Evolutionary conservation across 2,888 invertebrate genomes (phyloP).

Genomic region (Drosophila peninsularis): DNA sequence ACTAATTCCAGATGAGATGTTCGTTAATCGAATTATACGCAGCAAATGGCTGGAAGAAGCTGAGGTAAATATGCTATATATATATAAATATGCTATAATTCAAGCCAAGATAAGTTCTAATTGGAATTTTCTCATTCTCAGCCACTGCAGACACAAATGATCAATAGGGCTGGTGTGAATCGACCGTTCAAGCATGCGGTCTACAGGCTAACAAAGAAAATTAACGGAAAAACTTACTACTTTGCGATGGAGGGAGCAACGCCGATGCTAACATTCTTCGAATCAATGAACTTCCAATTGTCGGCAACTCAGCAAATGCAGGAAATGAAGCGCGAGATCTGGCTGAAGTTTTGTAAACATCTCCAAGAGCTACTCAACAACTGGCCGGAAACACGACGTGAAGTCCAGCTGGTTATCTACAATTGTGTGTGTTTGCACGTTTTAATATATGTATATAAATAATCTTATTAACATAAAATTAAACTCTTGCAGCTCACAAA

Average conservation of each 20-base stretch:
- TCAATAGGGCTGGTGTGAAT: constrained; percentile 79
- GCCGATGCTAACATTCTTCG: constrained; percentile 81
- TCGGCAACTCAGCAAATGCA: constrained; percentile 77
- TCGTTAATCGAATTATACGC: constrained; percentile 64
- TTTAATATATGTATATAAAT: neutral
- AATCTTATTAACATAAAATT: neutral
- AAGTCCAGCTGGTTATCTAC: constrained; percentile 76
- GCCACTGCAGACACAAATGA: constrained; percentile 66
- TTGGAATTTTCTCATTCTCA: constrained; percentile 23
- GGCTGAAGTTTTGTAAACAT: constrained; percentile 77
- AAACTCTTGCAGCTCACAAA: constrained; percentile 57
- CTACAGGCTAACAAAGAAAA: constrained; percentile 65
- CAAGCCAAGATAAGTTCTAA: no score
- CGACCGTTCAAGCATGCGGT: constrained; percentile 80
- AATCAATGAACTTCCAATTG: constrained; percentile 63
- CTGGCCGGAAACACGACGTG: constrained; percentile 75
- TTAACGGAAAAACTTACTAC: constrained; percentile 74
- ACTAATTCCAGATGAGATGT: constrained; percentile 79
- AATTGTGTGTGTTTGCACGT: constrained; percentile 62
- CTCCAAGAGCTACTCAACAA: constrained; percentile 64
- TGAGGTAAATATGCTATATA: constrained; percentile 46
- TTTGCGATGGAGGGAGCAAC: constrained; percentile 82
- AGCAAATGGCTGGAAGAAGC: constrained; percentile 67
- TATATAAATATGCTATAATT: no score
- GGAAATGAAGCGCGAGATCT: constrained; percentile 79